phyloP scores from a whole-genome alignment of 2,888 invertebrate species.

The Clanis bilineata region DNA sequence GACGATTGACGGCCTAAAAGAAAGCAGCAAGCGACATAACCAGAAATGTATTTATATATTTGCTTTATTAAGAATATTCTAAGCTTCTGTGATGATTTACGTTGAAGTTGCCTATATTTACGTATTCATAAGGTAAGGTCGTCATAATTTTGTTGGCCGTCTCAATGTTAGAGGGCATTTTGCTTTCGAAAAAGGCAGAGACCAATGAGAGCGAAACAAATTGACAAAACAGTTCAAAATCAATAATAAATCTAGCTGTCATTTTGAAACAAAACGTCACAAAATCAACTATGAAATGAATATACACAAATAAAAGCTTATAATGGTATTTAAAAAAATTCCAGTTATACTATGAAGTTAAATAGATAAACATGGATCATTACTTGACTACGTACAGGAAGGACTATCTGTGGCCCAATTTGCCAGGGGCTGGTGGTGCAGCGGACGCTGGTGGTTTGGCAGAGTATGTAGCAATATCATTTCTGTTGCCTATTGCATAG shows the following conservation, averaged over 20 bases:
- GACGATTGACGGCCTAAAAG: no score
- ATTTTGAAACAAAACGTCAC: background rate
- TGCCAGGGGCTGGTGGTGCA: conserved; percentile 46
- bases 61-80: no score
- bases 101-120: no score
- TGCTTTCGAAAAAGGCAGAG: background rate
- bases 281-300: background rate
- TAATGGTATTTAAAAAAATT: conserved; percentile 31
- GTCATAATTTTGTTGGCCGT: no score
- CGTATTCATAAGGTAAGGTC: no score
- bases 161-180: no score
- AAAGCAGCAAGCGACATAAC: no score
- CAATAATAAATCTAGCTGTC: background rate
- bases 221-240: no score
- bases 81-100: no score
- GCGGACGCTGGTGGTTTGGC: conserved; percentile 33
- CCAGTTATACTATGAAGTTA: conserved; percentile 24
- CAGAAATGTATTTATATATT: no score
- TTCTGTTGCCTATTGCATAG: background rate
- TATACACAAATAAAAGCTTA: background rate
- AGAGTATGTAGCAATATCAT: conserved; percentile 47
- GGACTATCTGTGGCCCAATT: conserved; percentile 84
- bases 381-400: conserved; percentile 84
- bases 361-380: conserved; percentile 73
- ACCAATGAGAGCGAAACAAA: no score